Percentiles rank a stretch among this genome's conserved stretches.
Evolutionary conservation across 2,888 invertebrate genomes (phyloP).

Genomic region (Leptura quadrifasciata): DNA sequence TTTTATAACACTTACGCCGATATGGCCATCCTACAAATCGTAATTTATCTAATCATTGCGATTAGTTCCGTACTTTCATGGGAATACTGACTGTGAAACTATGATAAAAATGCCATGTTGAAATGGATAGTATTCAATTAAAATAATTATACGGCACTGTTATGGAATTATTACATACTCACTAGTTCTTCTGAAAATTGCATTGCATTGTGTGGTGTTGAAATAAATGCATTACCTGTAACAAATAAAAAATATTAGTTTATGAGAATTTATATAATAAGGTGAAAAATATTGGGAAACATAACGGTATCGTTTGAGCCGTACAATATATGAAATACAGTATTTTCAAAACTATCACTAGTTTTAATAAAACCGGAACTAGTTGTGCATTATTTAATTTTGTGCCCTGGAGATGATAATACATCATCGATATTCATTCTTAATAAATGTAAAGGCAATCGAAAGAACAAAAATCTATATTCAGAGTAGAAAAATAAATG

Average conservation of each 20-base stretch:
- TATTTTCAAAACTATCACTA: too few relatives aligned
- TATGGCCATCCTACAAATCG: slow-evolving; percentile 5
- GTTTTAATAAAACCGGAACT: too few relatives aligned
- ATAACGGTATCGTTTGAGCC: background rate
- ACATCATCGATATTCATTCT: too few relatives aligned
- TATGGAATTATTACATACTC: slow-evolving; percentile 44
- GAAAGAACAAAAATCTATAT: too few relatives aligned
- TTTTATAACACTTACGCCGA: background rate
- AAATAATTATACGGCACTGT: slow-evolving; percentile 37
- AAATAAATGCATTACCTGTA: slow-evolving; percentile 52
- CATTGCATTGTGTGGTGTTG: slow-evolving; percentile 46
- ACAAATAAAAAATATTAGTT: slow-evolving; percentile 45
- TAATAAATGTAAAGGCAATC: too few relatives aligned
- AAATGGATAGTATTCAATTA: slow-evolving; percentile 41
- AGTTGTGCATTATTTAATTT: too few relatives aligned
- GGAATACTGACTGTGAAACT: slow-evolving; percentile 43
- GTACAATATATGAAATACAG: background rate
- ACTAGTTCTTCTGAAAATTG: slow-evolving; percentile 41
- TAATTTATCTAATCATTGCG: slow-evolving; percentile 35
- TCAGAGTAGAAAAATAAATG: too few relatives aligned
- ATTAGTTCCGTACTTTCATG: slow-evolving; percentile 43
- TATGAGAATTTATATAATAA: slow-evolving; percentile 5
- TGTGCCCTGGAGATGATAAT: too few relatives aligned
- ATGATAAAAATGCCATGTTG: slow-evolving; percentile 34
- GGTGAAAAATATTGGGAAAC: slow-evolving; percentile 1